Evolutionary conservation across 2,113 vertebrate genomes (phyloP).

Genomic region (Caloenas nicobarica): DNA sequence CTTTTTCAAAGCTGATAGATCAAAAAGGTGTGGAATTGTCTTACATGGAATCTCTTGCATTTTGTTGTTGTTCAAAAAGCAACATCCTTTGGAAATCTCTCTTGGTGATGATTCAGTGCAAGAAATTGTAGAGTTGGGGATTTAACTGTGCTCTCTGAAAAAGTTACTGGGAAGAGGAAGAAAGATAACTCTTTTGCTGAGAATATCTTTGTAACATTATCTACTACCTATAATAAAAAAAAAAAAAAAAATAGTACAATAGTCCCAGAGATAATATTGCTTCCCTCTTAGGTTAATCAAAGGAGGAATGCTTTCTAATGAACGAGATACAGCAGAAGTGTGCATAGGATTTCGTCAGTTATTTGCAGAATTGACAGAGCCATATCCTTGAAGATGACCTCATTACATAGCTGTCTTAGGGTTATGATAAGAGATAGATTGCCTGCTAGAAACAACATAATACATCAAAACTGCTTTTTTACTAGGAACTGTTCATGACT

Average conservation of each 20-base stretch:
- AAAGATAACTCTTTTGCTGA: neutral
- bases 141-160: neutral
- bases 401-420: neutral
- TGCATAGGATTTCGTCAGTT: neutral
- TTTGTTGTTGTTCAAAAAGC: neutral
- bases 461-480: neutral
- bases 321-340: neutral
- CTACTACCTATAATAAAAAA: neutral
- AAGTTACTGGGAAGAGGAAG: neutral
- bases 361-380: neutral
- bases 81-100: neutral
- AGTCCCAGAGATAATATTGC: neutral
- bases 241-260: neutral
- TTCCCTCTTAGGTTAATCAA: neutral
- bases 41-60: neutral
- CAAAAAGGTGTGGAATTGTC: neutral
- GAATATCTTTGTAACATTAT: neutral
- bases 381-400: neutral
- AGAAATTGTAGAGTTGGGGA: neutral
- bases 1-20: neutral
- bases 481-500: neutral
- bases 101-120: accelerated
- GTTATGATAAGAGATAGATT: neutral
- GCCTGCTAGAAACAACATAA: neutral
- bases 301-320: neutral